Base-by-base conservation (phyloP, 35 echinoderm and acorn worm species). In the Diadema setosum region DNA sequence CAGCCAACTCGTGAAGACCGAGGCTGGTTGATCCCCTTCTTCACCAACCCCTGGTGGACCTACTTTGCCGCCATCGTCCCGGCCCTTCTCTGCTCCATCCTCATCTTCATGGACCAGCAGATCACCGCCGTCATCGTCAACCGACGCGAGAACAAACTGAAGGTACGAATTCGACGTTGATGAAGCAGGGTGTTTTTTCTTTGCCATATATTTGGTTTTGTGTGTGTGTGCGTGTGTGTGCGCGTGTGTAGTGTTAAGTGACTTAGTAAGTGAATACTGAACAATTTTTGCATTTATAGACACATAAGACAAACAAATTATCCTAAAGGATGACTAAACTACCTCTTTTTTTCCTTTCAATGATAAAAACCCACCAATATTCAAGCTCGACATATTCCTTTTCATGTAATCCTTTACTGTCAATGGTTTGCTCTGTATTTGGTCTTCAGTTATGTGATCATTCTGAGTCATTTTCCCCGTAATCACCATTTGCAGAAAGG, bases 21-120 rank as follows among this genome's bases (percentile, higher is more conserved):
- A 35, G 91, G 84, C 15, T 97, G 95, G 95, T 42, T 97, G n/a
- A 84, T 97, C 4, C 91, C 95, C 0, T 83, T 97, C 83, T 93
- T 93, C 57, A 34, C 30, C n/a, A 97, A 97, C 59, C 95, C 95
- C 26, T 97, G 95, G 95, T 97, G 95, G 95, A 91, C 91, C 4
- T 97, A 93, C 41, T 87, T 97, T 5, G 95, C 85, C 12, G 91
- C 95, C 52, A 87, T 91, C 58, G 17, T 97, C 42, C 95, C 95
- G 41, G 95, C 95, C 15, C 75, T 93, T 14, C 85, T 97, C 34
- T 93, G 91, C 34, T 84, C 83, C 9, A 97, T 97, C 65, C 84
- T 97, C 33, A 97, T 97, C 39, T 97, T 97, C 84, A 97, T 97
- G 95, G 95, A 97, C 57, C 95, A 97, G 82, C 95, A 97, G 70